Conservation (phyloP, 2,888 invertebrate genomes). For the Eupeodes luniger region DNA sequence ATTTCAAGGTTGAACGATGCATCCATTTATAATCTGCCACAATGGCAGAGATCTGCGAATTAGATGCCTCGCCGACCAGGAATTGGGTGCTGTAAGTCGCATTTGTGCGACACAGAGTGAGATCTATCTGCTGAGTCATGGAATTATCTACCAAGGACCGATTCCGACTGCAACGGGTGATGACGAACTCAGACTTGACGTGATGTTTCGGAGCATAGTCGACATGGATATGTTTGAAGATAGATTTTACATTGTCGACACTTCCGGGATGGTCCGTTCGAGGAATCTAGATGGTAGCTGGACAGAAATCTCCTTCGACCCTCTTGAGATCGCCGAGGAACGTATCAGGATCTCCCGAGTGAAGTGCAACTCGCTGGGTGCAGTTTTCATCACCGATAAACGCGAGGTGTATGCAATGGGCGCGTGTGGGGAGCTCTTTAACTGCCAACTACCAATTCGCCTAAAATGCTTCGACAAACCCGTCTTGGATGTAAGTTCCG, state of each 20-base stretch:
- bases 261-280: slow-evolving; percentile 49
- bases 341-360: slow-evolving; percentile 80
- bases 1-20: slow-evolving; percentile 52
- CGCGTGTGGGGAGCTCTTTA: slow-evolving; percentile 82
- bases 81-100: slow-evolving; percentile 50
- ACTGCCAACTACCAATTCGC: slow-evolving; percentile 80
- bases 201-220: slow-evolving; percentile 60
- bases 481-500: slow-evolving; percentile 89
- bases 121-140: slow-evolving; percentile 59
- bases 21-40: slow-evolving; percentile 59
- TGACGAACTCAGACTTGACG: slow-evolving; percentile 29
- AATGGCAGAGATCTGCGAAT: slow-evolving; percentile 50
- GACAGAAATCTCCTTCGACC: slow-evolving; percentile 81
- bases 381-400: slow-evolving; percentile 80
- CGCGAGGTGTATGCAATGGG: slow-evolving; percentile 82
- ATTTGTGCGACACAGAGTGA: slow-evolving; percentile 50
- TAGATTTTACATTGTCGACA: slow-evolving; percentile 60
- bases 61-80: slow-evolving; percentile 10
- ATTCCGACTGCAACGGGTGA: slow-evolving; percentile 39
- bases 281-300: slow-evolving; percentile 77
- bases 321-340: slow-evolving; percentile 81
- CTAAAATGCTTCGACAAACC: slow-evolving; percentile 84
- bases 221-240: slow-evolving; percentile 64
- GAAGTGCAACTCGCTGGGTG: slow-evolving; percentile 82
- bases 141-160: slow-evolving; percentile 25